Evolutionary conservation across 2,113 vertebrate species (phyloP).

Genomic region (Pyrgilauda ruficollis): DNA sequence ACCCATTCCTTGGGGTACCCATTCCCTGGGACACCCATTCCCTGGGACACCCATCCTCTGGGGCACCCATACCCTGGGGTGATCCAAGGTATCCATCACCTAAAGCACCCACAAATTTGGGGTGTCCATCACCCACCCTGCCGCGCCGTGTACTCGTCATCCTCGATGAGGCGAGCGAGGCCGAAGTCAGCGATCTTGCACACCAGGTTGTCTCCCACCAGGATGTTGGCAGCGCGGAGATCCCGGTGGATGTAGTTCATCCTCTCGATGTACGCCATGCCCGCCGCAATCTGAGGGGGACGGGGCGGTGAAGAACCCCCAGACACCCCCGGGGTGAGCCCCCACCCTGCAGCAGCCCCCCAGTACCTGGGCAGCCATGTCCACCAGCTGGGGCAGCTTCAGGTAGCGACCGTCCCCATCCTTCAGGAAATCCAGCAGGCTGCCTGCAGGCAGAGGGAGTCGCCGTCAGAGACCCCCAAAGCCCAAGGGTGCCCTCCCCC

Average conservation of each 20-base stretch:
- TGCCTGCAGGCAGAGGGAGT: slow-evolving; percentile 73
- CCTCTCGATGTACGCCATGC: slow-evolving; percentile 96
- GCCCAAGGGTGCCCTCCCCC: not conserved
- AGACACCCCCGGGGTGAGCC: accelerated
- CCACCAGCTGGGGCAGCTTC: slow-evolving; percentile 90
- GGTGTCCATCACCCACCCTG: slow-evolving; percentile 79
- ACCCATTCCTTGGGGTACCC: no score
- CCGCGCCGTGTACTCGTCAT: slow-evolving; percentile 93
- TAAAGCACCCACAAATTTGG: not conserved
- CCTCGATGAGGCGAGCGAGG: slow-evolving; percentile 92
- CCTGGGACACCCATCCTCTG: no score
- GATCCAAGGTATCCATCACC: not conserved
- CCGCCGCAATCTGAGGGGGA: slow-evolving; percentile 81
- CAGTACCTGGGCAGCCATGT: slow-evolving; percentile 93
- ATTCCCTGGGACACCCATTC: no score
- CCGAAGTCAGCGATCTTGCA: slow-evolving; percentile 98
- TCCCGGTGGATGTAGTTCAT: slow-evolving; percentile 99
- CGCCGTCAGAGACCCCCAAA: not conserved
- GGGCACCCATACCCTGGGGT: no score
- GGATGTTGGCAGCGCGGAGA: slow-evolving; percentile 94
- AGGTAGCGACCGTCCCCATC: slow-evolving; percentile 82
- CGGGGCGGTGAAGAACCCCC: not conserved
- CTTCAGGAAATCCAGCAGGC: slow-evolving; percentile 94
- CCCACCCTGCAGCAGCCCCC: not conserved
- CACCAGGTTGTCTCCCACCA: slow-evolving; percentile 91